Evolutionary conservation across 1,140 invertebrate species (phyloP), one percentile per base, ranked within the genome.

Genomic region (Centruroides vittatus): DNA sequence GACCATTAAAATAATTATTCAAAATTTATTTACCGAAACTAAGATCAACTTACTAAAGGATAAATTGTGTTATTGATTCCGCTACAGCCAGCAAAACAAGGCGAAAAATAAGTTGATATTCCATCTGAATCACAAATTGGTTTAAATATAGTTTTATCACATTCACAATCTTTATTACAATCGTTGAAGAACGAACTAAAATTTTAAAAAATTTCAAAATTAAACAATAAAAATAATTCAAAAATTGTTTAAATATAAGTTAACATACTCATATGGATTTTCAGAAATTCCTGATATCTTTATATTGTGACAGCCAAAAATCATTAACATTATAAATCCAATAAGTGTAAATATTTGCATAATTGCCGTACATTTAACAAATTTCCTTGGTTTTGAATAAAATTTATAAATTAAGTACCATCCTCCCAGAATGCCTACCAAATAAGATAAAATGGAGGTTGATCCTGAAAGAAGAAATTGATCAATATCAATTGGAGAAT

Each of bases 61-160:
- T 41, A 5, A 8, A 41, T 41, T 41, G 41, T 41, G 8, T 41
- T 41, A 41, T 41, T 41, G 13, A 58, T 60, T 35, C 57, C 60
- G 6, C n/a, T 61, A 70, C 91, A 94, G 34, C 89, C 90, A 47
- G 89, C 89, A 71, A 90, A 86, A 73, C 90, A 94, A 34, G 89
- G 84, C 49, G 88, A 91, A 70, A 88, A 86, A 71, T 92, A 93
- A 5, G 61, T 62, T 7, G 88, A 91, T 68, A 74, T 80, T 1
- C 82, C 82, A 71, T 91, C 86, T n/a, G 76, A 73, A 11, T 53
- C 65, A 69, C 90, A 94, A 56, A 92, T 83, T 5, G 89, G 88
- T 49, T 69, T 67, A 58, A 64, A 69, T 9, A 57, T 49, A 56
- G 62, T 65, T 3, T 54, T 59, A 5, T 57, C 58, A 11, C 66